A percentile compares a stretch with the other conserved stretches of the same genome.
phyloP scores from a whole-genome alignment of 1,140 invertebrate genomes.

The Drosophila saltans region DNA sequence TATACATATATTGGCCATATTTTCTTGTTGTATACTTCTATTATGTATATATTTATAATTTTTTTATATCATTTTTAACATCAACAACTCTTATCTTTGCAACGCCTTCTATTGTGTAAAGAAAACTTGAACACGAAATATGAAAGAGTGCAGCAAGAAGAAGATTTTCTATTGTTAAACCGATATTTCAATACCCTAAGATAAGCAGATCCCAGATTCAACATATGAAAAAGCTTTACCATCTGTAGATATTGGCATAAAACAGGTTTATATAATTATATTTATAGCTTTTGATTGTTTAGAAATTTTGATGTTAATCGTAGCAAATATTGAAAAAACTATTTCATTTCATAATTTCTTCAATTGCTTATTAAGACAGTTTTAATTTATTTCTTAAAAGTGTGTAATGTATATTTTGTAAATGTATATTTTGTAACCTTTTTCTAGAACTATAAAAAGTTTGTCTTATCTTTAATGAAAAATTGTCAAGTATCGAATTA shows the following conservation, averaged over 20 bases:
- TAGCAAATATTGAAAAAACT: too few relatives aligned
- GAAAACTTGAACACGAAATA: not conserved
- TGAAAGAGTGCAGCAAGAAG: conserved; percentile 34
- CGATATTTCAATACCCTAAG: not conserved
- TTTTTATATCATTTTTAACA: conserved; percentile 52
- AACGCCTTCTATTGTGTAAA: conserved; percentile 29
- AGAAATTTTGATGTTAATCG: too few relatives aligned
- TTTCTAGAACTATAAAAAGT: conserved; percentile 11
- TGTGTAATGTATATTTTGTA: too few relatives aligned
- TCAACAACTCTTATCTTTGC: conserved; percentile 66
- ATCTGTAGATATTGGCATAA: too few relatives aligned
- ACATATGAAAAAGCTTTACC: too few relatives aligned
- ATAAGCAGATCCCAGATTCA: too few relatives aligned
- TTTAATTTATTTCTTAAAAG: too few relatives aligned
- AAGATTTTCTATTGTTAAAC: conserved; percentile 34
- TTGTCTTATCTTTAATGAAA: conserved; percentile 27
- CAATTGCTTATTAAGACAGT: too few relatives aligned
- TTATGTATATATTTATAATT: conserved; percentile 33
- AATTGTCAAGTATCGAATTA: conserved; percentile 62
- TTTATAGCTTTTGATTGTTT: too few relatives aligned
- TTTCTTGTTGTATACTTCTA: conserved; percentile 12
- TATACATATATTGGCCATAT: conserved; percentile 8
- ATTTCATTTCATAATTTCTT: too few relatives aligned
- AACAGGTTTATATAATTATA: too few relatives aligned
- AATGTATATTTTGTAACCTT: conserved; percentile 8